Evolutionary conservation across 2,888 invertebrate species (phyloP).

Genomic region (Esperia sulphurella): DNA sequence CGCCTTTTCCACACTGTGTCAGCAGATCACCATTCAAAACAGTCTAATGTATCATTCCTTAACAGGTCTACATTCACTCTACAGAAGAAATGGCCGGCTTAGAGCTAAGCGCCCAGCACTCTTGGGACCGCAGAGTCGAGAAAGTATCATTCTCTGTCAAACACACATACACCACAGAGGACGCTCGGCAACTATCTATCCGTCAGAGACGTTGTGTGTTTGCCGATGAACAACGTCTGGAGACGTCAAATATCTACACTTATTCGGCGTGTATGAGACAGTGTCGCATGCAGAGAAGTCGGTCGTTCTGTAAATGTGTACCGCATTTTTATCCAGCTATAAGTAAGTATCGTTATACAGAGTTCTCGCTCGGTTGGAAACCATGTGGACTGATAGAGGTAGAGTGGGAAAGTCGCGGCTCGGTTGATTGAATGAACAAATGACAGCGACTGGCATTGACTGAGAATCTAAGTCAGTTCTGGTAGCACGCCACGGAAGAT

Average conservation of each 20-base stretch:
- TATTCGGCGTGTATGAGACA: constrained; percentile 87
- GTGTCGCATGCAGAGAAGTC: constrained; percentile 83
- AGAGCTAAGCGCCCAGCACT: constrained; percentile 84
- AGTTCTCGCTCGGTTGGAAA: too few relatives aligned
- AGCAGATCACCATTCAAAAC: neutral
- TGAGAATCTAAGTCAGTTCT: too few relatives aligned
- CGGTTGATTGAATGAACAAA: too few relatives aligned
- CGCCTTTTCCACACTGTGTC: neutral
- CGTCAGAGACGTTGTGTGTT: constrained; percentile 87
- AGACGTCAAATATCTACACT: constrained; percentile 81
- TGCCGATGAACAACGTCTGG: constrained; percentile 81
- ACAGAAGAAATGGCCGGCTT: constrained; percentile 85
- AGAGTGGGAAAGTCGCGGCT: too few relatives aligned
- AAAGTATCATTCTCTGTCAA: constrained; percentile 84
- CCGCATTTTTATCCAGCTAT: constrained; percentile 84
- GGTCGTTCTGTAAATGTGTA: constrained; percentile 83
- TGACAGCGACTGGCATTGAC: too few relatives aligned
- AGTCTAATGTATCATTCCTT: constrained; percentile 1
- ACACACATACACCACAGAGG: constrained; percentile 87
- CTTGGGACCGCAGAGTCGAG: constrained; percentile 82
- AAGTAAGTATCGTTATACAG: constrained; percentile 47
- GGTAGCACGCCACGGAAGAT: too few relatives aligned
- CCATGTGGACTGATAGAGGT: too few relatives aligned
- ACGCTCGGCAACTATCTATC: constrained; percentile 82
- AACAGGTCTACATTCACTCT: constrained; percentile 82